These are phyloP conservation scores for Callyntrura guangdongensis DNA, from an alignment of 2,888 invertebrate species.

Conservation along the genomic window DNA sequence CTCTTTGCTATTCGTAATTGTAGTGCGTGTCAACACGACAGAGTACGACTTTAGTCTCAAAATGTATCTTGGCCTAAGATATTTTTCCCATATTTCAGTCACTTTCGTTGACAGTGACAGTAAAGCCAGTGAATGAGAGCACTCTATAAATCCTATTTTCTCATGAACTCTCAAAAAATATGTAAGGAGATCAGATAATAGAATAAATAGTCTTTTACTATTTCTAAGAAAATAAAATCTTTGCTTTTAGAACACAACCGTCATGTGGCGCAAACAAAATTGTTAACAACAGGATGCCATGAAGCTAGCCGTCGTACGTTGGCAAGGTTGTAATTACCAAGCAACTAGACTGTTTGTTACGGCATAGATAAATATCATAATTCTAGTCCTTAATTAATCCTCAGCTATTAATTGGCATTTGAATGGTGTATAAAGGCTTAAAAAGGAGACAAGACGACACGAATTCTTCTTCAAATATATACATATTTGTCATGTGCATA, in stretches of 20 bases:
- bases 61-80: not conserved
- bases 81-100: not conserved
- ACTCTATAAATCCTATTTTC: not conserved
- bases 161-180: not conserved
- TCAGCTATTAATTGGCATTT: slow-evolving; percentile 23
- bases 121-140: slow-evolving; percentile 7
- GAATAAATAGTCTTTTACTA: not conserved
- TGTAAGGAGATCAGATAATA: not conserved
- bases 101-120: slow-evolving; percentile 9
- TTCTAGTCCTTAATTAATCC: slow-evolving; percentile 20
- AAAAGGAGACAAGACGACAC: slow-evolving; percentile 2
- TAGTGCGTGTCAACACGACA: not conserved
- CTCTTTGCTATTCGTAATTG: slow-evolving; percentile 11
- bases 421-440: not conserved
- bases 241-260: not conserved
- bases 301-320: not conserved
- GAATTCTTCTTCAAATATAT: not conserved
- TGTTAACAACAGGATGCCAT: not conserved
- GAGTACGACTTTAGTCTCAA: not conserved
- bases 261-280: not conserved
- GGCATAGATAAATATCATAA: not conserved
- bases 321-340: not conserved
- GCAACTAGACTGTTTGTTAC: not conserved
- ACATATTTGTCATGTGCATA: too few species aligned
- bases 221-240: not conserved